Percentiles rank a stretch among this genome's conserved stretches.
Evolutionary conservation across 2,888 invertebrate species (phyloP).

Genomic region (Euphydryas editha): DNA sequence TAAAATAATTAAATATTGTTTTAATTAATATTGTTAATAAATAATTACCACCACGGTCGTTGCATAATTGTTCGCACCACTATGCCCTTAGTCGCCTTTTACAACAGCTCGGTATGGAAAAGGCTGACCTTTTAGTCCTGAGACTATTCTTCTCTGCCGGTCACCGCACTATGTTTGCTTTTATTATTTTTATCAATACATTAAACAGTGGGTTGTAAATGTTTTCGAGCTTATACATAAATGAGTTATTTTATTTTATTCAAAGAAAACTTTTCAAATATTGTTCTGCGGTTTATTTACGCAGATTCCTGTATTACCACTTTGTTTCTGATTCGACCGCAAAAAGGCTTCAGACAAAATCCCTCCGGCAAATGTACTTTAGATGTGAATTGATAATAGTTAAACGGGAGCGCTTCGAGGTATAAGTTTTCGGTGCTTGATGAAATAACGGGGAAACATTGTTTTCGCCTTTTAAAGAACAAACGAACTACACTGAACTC

Average conservation of each 20-base stretch:
- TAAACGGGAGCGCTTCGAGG: slow-evolving; percentile 3
- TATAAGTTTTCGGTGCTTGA: slow-evolving; percentile 12
- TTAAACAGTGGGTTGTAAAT: no score
- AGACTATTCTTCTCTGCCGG: no score
- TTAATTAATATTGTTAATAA: no score
- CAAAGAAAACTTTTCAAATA: slow-evolving; percentile 4
- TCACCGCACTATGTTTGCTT: no score
- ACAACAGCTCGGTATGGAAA: no score
- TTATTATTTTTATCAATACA: no score
- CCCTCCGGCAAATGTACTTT: slow-evolving; percentile 1
- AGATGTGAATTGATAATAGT: slow-evolving; percentile 15
- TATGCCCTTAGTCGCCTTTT: no score
- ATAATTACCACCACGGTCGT: no score
- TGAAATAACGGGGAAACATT: slow-evolving; percentile 12
- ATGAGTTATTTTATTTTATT: neutral
- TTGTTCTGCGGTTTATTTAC: slow-evolving; percentile 6
- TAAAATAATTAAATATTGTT: no score
- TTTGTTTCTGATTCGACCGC: slow-evolving; percentile 10
- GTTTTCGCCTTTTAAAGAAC: slow-evolving; percentile 15
- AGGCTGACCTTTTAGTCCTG: no score
- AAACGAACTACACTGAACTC: slow-evolving; percentile 14
- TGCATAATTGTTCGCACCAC: no score
- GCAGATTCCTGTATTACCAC: slow-evolving; percentile 8
- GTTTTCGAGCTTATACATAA: no score
- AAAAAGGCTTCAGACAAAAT: slow-evolving; percentile 8